Base-by-base conservation (phyloP, 2,797 vertebrate genomes). In the Argya squamiceps region DNA sequence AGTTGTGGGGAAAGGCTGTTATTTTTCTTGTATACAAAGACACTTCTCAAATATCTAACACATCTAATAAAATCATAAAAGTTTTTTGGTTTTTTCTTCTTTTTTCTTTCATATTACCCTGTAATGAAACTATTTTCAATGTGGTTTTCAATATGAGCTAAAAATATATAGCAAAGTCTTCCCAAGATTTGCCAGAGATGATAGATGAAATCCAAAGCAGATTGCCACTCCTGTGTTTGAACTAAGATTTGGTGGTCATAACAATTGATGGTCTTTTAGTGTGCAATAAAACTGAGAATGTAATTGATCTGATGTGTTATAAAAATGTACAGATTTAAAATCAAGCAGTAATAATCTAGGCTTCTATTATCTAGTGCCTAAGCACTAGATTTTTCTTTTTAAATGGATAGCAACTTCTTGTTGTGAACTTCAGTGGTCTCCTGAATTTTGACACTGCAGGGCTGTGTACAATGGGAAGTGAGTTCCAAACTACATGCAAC, bases 251-350 rank as follows among this genome's bases (percentile, higher is more conserved):
- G 30, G 11, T 78, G 32, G 44, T 39, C 64, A 69, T 93, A 96
- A 96, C 69, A 41, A 92, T 63, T 80, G 63, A 84, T 9, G 44
- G 74, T 95, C 79, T 93, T 90, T 97, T 83, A 95, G 60, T 70
- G 74, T 90, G 73, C 62, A 94, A 81, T 93, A 96, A 96, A 97
- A 96, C 62, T 77, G 86, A 92, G 46, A 91, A 84, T 5, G 5
- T 69, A 71, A 95, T 88, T 95, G 92, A 91, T 91, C 46, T 88
- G 82, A 94, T 76, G 43, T 89, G 29, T 88, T 91, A 11, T 49
- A 92, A 86, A 65, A 89, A 93, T 13, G 29, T 81, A 63, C 24
- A 78, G 67, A 95, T 92, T 78, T 97, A 95, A 97, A 78, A 89
- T 39, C n/a, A 69, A 67, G 70, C n/a, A 55, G 32, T 86, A 94